Conservation (phyloP, 2,888 invertebrate species). For the Agriotes lineatus region DNA sequence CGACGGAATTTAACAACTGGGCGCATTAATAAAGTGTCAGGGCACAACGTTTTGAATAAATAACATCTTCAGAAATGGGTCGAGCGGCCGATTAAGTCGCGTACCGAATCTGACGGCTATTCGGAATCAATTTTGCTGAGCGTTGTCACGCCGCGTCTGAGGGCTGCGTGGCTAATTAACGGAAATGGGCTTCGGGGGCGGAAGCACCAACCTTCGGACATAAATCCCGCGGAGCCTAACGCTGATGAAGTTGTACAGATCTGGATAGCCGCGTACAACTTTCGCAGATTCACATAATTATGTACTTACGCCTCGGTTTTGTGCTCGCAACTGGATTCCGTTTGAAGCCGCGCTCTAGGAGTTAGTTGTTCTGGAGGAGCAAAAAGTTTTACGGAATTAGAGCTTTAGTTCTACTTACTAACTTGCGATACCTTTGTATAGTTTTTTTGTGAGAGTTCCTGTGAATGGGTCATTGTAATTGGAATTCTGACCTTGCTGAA, state of each 20-base stretch:
- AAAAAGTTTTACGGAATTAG: no score
- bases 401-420: no score
- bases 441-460: no score
- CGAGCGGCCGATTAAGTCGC: neutral
- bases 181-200: constrained; percentile 17
- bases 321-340: neutral
- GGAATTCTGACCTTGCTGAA: no score
- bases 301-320: constrained; percentile 9
- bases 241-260: constrained; percentile 26
- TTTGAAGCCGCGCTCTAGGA: neutral
- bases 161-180: constrained; percentile 20
- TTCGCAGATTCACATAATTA: constrained; percentile 18
- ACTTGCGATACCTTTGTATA: no score
- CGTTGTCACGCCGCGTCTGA: neutral
- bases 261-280: constrained; percentile 26
- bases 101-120: constrained; percentile 4
- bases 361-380: neutral
- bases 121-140: constrained; percentile 25
- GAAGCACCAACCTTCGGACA: constrained; percentile 15
- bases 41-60: constrained; percentile 12
- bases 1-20: constrained; percentile 21
- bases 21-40: constrained; percentile 32
- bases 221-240: constrained; percentile 22
- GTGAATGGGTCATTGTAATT: no score
- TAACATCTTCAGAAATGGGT: neutral